phyloP scores from a whole-genome alignment of 1,140 invertebrate species.

The Pissodes strobi region DNA sequence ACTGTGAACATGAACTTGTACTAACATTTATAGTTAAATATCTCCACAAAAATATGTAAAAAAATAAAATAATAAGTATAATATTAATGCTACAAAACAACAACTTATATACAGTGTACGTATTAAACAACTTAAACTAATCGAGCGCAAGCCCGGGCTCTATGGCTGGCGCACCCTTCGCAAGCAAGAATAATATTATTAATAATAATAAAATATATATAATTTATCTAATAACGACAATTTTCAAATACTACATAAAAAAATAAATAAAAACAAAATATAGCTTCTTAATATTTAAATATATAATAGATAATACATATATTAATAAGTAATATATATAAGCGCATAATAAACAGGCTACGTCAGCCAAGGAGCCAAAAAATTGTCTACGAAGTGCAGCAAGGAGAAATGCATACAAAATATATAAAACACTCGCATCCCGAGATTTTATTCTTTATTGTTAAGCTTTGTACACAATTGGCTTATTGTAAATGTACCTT shows the following conservation, averaged over 20 bases:
- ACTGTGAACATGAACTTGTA: conserved; percentile 56
- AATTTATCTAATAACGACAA: conserved; percentile 54
- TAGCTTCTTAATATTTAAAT: conserved; percentile 49
- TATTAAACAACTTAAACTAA: conserved; percentile 53
- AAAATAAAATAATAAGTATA: conserved; percentile 58
- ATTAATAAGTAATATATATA: conserved; percentile 46
- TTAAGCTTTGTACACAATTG: too few species aligned
- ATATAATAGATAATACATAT: conserved; percentile 46
- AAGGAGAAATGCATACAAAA: conserved; percentile 42
- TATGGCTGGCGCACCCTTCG: conserved; percentile 36
- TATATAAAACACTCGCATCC: background rate
- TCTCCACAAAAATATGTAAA: conserved; percentile 57
- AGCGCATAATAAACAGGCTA: conserved; percentile 38
- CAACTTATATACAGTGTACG: conserved; percentile 56
- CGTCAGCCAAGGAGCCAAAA: conserved; percentile 28
- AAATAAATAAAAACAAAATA: conserved; percentile 53
- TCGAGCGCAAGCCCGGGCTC: conserved; percentile 30
- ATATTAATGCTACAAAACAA: conserved; percentile 57
- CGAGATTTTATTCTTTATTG: background rate
- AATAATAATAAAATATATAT: conserved; percentile 54
- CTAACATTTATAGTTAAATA: conserved; percentile 57
- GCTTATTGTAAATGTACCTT: too few species aligned
- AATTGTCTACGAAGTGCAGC: conserved; percentile 38
- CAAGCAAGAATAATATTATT: conserved; percentile 44
- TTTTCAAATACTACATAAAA: conserved; percentile 52